A percentile compares a stretch with the other conserved stretches of the same genome.
phyloP scores from a whole-genome alignment of 2,113 vertebrate species.

The Zeus faber region DNA sequence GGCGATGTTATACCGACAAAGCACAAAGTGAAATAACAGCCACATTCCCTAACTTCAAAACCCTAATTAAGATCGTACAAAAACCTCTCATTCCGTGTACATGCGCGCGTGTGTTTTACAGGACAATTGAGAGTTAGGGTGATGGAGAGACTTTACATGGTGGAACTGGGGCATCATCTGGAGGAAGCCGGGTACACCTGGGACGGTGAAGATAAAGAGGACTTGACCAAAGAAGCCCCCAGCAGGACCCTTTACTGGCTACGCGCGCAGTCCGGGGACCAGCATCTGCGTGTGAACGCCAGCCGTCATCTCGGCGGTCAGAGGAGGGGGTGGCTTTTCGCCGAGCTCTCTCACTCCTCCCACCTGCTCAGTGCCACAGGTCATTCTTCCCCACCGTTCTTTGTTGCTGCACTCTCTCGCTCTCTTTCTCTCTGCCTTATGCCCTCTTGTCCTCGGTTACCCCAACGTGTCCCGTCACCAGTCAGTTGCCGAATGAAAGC shows the following conservation, averaged over 20 bases:
- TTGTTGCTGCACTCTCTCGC: not conserved
- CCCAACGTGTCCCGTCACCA: too few species aligned
- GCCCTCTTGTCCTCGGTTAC: too few species aligned
- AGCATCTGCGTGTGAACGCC: slow-evolving; percentile 68
- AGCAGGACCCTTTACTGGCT: slow-evolving; percentile 41
- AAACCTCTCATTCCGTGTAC: not conserved
- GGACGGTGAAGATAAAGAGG: slow-evolving; percentile 41
- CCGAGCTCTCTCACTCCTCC: slow-evolving; percentile 67
- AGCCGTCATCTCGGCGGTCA: slow-evolving; percentile 31
- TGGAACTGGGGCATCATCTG: slow-evolving; percentile 70
- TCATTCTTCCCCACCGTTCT: too few species aligned
- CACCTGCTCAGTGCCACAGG: slow-evolving; percentile 70
- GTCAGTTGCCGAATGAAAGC: too few species aligned
- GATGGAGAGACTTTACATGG: slow-evolving; percentile 59
- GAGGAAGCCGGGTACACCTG: slow-evolving; percentile 12
- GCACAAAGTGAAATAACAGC: not conserved
- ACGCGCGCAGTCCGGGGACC: slow-evolving; percentile 53
- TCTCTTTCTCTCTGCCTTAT: not conserved
- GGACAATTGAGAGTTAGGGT: slow-evolving; percentile 74
- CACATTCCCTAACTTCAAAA: not conserved
- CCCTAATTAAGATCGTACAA: not conserved
- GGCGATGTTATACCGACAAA: not conserved
- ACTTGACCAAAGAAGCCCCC: slow-evolving; percentile 3
- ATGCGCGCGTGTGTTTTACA: slow-evolving; percentile 38
- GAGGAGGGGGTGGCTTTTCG: slow-evolving; percentile 44